Conservation (phyloP, 2,797 vertebrate species). For the Masticophis lateralis region DNA sequence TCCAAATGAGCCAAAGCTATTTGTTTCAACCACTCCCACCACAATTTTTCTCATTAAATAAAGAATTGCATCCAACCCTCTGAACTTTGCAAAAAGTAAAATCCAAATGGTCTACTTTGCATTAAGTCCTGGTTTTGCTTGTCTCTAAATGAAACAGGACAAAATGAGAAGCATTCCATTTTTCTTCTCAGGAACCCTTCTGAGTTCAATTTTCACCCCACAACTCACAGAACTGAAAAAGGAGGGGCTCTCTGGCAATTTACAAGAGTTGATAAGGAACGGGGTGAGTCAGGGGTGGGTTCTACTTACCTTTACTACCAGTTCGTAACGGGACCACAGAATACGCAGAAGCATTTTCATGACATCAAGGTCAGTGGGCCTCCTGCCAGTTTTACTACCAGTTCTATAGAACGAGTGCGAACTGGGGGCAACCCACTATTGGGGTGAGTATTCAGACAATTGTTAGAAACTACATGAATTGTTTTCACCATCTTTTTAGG, state of each 20-base stretch:
- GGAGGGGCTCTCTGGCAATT: not conserved
- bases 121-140: not conserved
- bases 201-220: not conserved
- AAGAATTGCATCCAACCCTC: not conserved
- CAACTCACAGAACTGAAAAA: not conserved
- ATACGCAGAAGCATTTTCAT: too few species aligned
- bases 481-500: not conserved
- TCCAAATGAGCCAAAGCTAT: conserved; percentile 12
- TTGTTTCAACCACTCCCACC: not conserved
- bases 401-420: too few species aligned
- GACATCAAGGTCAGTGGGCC: too few species aligned
- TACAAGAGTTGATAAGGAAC: not conserved
- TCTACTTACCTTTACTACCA: too few species aligned
- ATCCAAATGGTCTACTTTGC: not conserved
- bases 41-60: conserved; percentile 10
- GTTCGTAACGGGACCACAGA: too few species aligned
- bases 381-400: too few species aligned
- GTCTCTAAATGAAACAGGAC: not conserved
- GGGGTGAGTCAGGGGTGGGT: too few species aligned
- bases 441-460: not conserved
- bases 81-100: conserved; percentile 8
- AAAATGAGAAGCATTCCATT: conserved; percentile 8
- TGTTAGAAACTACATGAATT: not conserved
- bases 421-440: too few species aligned
- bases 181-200: not conserved